Evolutionary conservation across 1,140 invertebrate species (phyloP).

Genomic region (Chymomyza costata): DNA sequence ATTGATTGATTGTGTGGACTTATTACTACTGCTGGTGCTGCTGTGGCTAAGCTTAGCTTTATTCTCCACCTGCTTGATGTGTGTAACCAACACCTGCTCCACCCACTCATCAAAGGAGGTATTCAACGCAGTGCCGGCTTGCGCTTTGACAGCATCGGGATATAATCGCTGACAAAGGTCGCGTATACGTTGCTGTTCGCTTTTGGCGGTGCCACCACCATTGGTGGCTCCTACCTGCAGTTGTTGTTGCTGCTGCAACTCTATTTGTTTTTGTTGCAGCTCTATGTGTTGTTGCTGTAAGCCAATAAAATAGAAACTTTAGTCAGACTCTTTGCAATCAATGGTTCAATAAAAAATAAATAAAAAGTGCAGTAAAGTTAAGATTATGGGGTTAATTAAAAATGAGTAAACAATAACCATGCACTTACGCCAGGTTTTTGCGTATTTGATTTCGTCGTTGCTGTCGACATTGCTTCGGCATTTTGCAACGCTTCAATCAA

Average conservation of each 20-base stretch:
- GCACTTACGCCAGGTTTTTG: conserved; percentile 77
- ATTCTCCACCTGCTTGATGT: conserved; percentile 56
- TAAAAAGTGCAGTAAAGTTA: conserved; percentile 3
- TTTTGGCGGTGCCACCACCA: conserved; percentile 36
- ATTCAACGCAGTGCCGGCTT: conserved; percentile 50
- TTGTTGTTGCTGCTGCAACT: conserved; percentile 7
- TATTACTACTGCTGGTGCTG: conserved; percentile 66
- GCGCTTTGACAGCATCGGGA: conserved; percentile 65
- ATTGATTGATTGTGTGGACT: conserved; percentile 72
- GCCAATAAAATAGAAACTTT: conserved; percentile 1
- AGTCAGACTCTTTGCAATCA: no score
- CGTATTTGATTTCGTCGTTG: conserved; percentile 74
- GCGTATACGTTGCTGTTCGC: conserved; percentile 64
- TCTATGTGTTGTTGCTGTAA: conserved; percentile 58
- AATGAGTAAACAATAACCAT: conserved; percentile 24
- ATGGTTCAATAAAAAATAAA: background rate
- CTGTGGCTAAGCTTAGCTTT: conserved; percentile 32
- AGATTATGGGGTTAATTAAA: background rate
- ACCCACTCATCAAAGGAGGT: conserved; percentile 71
- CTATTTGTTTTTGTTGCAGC: conserved; percentile 31
- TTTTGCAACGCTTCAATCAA: conserved; percentile 89
- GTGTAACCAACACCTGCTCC: conserved; percentile 64
- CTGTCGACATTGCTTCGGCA: conserved; percentile 79
- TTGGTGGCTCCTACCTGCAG: conserved; percentile 11
- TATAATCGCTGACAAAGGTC: conserved; percentile 69